phyloP scores from a whole-genome alignment of 2,888 invertebrate species.

The Aporophyla nigra region DNA sequence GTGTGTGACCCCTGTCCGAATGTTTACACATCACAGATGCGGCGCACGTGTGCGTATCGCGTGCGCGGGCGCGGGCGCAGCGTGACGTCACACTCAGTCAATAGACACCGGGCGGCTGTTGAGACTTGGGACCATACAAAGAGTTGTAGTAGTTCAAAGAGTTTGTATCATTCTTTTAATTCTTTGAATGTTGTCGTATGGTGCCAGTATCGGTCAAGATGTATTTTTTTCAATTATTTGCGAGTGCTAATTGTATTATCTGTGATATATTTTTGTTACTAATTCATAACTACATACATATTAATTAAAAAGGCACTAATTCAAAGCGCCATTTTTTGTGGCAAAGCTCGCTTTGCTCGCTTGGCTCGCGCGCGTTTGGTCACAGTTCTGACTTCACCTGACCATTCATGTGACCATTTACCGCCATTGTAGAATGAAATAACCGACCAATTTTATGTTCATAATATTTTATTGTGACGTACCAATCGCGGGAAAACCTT shows the following conservation, averaged over 20 bases:
- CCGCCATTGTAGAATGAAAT: no score
- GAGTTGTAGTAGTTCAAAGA: slow-evolving; percentile 28
- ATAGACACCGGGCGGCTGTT: slow-evolving; percentile 30
- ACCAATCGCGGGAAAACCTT: no score
- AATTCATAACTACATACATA: no score
- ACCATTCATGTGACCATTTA: no score
- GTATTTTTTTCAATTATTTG: not conserved
- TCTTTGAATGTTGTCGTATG: not conserved
- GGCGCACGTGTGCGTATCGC: slow-evolving; percentile 77
- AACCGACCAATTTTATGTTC: no score
- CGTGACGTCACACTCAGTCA: slow-evolving; percentile 51
- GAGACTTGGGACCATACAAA: slow-evolving; percentile 23
- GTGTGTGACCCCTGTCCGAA: slow-evolving; percentile 62
- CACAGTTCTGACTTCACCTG: no score
- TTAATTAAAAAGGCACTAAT: not conserved
- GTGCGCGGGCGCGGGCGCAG: slow-evolving; percentile 65
- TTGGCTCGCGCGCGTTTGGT: no score
- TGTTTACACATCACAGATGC: slow-evolving; percentile 79
- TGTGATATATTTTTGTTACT: not conserved
- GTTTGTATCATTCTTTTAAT: slow-evolving; percentile 1
- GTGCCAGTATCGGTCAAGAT: not conserved
- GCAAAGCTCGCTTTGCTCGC: no score
- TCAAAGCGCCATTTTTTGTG: not conserved
- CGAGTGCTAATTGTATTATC: not conserved
- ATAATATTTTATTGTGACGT: no score